Base-by-base conservation (phyloP, 1,140 invertebrate genomes). In the Heliconius congener region DNA sequence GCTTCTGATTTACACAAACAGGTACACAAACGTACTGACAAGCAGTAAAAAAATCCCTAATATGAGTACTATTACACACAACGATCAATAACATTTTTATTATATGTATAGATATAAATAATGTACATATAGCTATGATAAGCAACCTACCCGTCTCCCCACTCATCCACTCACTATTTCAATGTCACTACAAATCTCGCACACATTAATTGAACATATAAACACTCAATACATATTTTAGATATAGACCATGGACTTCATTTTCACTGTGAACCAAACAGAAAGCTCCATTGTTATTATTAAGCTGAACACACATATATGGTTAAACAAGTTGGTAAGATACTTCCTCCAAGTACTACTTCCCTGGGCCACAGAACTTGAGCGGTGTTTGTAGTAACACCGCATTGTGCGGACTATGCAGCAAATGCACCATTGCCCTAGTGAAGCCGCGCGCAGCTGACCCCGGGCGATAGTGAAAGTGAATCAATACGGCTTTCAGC, bases 381-480 rank as follows among this genome's bases (percentile, higher is more conserved):
- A 81, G 82, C 74, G 83, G 83, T 88, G 89, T 90, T 83, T 84
- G 85, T 77, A 88, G 85, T 90, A 89, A 82, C 83, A 89, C 83
- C 84, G 90, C 87, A 86, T 82, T 80, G 84, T 76, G 80, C 90
- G 87, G 83, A 91, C 91, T 92, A 91, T 89, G 86, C 82, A 89
- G 86, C 86, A 88, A 82, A 78, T 94, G 91, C 78, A 88, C 92
- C 87, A 93, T 86, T 94, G 90, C 86, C 93, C 93, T 88, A 94
- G 80, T 93, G 90, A 89, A 91, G 90, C 85, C 92, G 92, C 92
- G 93, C 93, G 93, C 93, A 94, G 82, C 93, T 92, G 93, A 91
- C 93, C 93, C 79, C 87, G 82, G 84, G 76, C 80, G 92, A 91
- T 88, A 85, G 90, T 85, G 89, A 93, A 86, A 94, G 93, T 93